Percentiles rank a stretch among this genome's conserved stretches.
Conservation (phyloP, 2,797 vertebrate species). For the Crenichthys baileyi region DNA sequence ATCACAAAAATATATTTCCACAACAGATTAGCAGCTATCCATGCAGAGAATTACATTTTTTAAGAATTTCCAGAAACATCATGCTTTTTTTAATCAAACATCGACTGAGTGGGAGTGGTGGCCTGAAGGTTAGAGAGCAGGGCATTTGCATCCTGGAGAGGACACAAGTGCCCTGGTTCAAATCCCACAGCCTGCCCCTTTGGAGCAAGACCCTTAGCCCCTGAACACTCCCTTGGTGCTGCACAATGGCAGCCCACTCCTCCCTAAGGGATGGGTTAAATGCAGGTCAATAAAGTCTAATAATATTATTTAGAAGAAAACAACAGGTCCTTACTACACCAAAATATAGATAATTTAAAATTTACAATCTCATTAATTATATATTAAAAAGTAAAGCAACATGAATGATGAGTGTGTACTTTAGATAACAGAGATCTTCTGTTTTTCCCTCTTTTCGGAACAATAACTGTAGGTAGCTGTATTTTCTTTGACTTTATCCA, state of each 20-base stretch:
- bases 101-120: not conserved
- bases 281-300: not conserved
- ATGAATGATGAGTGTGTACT: not conserved
- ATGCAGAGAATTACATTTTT: not conserved
- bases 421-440: not conserved
- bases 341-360: not conserved
- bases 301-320: not conserved
- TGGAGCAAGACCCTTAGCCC: no score
- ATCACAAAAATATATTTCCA: constrained; percentile 16
- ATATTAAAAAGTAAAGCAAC: not conserved
- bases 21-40: not conserved
- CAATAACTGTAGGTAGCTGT: not conserved
- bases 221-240: no score
- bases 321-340: not conserved
- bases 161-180: no score
- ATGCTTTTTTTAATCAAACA: not conserved
- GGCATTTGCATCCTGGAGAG: no score
- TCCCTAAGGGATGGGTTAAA: not conserved
- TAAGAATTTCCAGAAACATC: not conserved
- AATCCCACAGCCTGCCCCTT: no score
- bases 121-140: no score
- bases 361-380: not conserved
- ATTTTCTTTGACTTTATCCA: not conserved
- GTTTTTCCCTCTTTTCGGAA: not conserved
- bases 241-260: no score